These are phyloP conservation scores for Cinclus cinclus DNA, from an alignment of 2,113 vertebrate genomes.

Conservation along the genomic window DNA sequence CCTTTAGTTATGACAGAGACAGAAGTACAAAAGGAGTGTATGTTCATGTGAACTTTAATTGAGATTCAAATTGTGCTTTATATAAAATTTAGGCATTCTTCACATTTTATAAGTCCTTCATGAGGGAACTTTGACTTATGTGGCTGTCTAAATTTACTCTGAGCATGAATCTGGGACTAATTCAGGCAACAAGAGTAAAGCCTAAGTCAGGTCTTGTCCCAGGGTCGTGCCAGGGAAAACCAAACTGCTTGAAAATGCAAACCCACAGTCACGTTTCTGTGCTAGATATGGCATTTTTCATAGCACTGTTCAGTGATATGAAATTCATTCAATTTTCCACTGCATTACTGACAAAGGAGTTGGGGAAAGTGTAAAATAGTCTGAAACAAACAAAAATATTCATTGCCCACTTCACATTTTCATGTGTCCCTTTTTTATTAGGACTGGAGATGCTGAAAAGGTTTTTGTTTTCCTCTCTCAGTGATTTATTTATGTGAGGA, in stretches of 20 bases:
- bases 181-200: background rate
- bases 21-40: background rate
- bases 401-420: background rate
- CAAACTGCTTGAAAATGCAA: background rate
- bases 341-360: background rate
- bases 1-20: background rate
- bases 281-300: background rate
- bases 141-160: background rate
- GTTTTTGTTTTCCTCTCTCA: background rate
- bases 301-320: accelerated
- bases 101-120: background rate
- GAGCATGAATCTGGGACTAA: background rate
- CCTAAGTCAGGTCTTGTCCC: background rate
- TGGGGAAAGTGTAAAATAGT: background rate
- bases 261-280: background rate
- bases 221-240: background rate
- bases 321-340: background rate
- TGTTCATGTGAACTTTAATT: background rate
- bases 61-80: background rate
- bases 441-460: background rate
- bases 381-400: background rate
- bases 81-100: background rate
- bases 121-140: background rate
- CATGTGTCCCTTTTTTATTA: background rate
- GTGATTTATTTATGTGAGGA: background rate